A percentile compares a stretch with the other conserved stretches of the same genome.
These are phyloP conservation scores for Dromas ardeola DNA, from an alignment of 2,113 vertebrate species.

Conservation along the genomic window DNA sequence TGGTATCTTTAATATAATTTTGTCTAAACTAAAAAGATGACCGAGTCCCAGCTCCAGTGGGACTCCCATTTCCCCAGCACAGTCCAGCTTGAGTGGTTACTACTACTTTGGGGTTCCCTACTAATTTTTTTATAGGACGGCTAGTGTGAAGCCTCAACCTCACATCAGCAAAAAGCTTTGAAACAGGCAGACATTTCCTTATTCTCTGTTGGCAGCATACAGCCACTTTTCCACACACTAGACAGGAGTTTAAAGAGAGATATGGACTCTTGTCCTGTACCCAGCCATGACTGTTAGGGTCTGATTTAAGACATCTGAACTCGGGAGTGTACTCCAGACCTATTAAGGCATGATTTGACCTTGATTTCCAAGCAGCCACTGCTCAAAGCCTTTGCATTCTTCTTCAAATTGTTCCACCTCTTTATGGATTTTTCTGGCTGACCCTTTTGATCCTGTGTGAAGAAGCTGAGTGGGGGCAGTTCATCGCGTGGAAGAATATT, in stretches of 20 bases:
- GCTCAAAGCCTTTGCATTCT: not conserved
- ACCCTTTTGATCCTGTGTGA: conserved; percentile 29
- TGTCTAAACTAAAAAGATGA: not conserved
- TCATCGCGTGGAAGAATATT: not conserved
- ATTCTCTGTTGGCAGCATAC: not conserved
- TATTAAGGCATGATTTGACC: not conserved
- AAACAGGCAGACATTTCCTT: not conserved
- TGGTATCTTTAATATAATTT: accelerated
- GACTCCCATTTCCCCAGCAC: not conserved
- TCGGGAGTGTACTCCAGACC: not conserved
- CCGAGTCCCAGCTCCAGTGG: not conserved
- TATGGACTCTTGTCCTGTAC: not conserved
- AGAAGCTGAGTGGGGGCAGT: not conserved
- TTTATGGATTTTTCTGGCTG: conserved; percentile 31
- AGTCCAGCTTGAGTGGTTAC: not conserved
- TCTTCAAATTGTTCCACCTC: not conserved
- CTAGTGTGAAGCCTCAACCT: not conserved
- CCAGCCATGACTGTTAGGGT: not conserved
- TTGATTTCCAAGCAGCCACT: not conserved
- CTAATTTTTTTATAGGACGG: too few relatives aligned
- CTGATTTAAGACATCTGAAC: not conserved
- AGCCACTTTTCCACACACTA: not conserved
- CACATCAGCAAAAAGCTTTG: not conserved
- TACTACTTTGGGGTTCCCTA: not conserved
- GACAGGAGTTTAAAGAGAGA: not conserved